Evolutionary conservation across 2,888 invertebrate genomes (phyloP), one percentile per base, ranked within the genome.

Genomic region (Chymomyza fuscimana): DNA sequence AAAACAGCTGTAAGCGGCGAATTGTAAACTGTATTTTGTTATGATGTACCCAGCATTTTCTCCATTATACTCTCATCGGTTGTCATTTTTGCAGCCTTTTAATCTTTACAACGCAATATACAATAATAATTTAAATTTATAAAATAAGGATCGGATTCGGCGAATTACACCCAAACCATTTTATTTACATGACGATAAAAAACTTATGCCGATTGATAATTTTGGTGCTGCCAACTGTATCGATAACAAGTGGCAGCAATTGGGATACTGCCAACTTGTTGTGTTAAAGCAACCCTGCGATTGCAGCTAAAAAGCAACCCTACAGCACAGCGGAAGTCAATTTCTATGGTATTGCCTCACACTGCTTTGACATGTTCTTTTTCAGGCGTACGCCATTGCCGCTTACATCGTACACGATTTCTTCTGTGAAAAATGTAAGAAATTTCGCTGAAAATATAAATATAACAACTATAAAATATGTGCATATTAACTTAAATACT

Each of bases 341-440:
- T 16, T 73, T 76, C 67, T 68, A 63, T 77, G 67, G 80, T 67
- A 72, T 82, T 86, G 76, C 63, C 77, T 69, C 73, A 84, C 86
- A 83, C 86, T 83, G 89, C 87, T 60, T 46, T 75, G 81, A 88
- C 89, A 90, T 22, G 91, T 90, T 91, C 91, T 91, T 91, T 91
- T 91, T 87, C 89, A 87, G 89, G 89, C 91, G 89, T 90, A 90
- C 91, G 91, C 89, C 90, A 90, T 90, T 89, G 84, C 90, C 82
- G 88, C 89, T 89, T 88, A 90, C 89, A 89, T 90, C 91, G 90
- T 86, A 78, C 80, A 86, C 78, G 77, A 86, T 84, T 89, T 87
- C 89, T 86, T 86, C 84, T 77, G 83, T 83, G 79, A 82, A 86
- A 89, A 91, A 91, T 81, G 91, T 91, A 91, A 91, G 91, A 73